Base-by-base conservation (phyloP, 2,797 vertebrate genomes). In the Pipistrellus pygmaeus region DNA sequence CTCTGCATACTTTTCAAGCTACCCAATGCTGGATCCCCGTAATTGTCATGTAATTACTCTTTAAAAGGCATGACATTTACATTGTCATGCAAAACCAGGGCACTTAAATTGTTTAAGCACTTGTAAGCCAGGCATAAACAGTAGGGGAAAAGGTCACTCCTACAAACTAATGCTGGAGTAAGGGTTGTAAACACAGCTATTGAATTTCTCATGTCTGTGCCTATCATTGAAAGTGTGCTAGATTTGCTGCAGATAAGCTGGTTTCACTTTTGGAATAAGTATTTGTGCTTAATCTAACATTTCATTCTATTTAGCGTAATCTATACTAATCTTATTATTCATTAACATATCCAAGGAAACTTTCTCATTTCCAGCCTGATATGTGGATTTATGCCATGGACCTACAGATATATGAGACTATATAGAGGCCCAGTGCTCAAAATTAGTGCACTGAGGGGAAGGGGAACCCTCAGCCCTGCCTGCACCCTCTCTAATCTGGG, bases 211-310 rank as follows among this genome's bases (percentile, higher is more conserved):
- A 32, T 66, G 30, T 71, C 57, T 75, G 18, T 71, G 12, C 68
- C 13, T 75, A 8, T 62, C 30, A 57, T 55, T 73, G 69, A 80
- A 90, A 88, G 55, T 69, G 20, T 48, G 14, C 3, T 69, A 4
- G 10, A 86, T 62, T 73, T 92, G 69, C 27, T 69, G 17, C 25
- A 55, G 21, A 62, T 90, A 38, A 73, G n/a, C 15, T 51, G 60
- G 27, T 76, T 90, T 90, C 30, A 66, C 15, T 88, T 94, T 84
- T 76, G 5, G 12, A 87, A 91, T 81, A 92, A 85, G 64, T 94
- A 75, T 64, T 84, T 86, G 38, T 77, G 23, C 11, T 83, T 80
- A 35, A 44, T 73, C 17, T 64, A 89, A 87, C 77, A 17, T 95
- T 95, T 35, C 14, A 81, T 20, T 51, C 15, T 30, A 20, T 53